Percentiles rank a stretch among this genome's conserved stretches.
phyloP scores from a whole-genome alignment of 2,797 vertebrate species.

The Hydrocynus forskahlii region DNA sequence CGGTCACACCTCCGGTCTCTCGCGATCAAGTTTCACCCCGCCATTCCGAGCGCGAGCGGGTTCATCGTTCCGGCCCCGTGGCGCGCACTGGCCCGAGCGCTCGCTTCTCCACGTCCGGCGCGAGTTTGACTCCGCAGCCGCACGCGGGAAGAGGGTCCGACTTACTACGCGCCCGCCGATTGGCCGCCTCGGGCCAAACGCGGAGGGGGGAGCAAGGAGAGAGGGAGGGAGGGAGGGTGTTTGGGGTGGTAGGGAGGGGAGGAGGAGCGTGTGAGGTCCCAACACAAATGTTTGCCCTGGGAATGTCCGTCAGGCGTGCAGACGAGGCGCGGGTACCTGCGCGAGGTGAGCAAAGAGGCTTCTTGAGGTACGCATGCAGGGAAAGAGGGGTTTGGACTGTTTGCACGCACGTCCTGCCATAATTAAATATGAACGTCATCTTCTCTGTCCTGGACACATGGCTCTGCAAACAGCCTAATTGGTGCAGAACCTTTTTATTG shows the following conservation, averaged over 20 bases:
- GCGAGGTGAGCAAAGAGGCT: slow-evolving; percentile 54
- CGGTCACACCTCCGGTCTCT: slow-evolving; percentile 85
- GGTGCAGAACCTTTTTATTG: neutral
- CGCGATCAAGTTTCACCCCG: slow-evolving; percentile 95
- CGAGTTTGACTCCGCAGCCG: slow-evolving; percentile 92
- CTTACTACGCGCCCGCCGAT: slow-evolving; percentile 78
- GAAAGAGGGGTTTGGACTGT: neutral
- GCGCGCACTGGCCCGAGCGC: slow-evolving; percentile 88
- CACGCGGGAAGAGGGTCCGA: slow-evolving; percentile 81
- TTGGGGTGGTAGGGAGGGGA: slow-evolving; percentile 38
- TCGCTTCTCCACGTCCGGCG: slow-evolving; percentile 86
- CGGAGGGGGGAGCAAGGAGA: slow-evolving; percentile 59
- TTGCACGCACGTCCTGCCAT: neutral
- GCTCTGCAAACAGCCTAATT: neutral
- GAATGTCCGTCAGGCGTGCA: slow-evolving; percentile 83
- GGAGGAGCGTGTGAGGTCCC: slow-evolving; percentile 80
- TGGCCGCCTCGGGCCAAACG: slow-evolving; percentile 72
- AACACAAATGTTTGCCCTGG: slow-evolving; percentile 74
- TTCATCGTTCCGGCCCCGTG: slow-evolving; percentile 80
- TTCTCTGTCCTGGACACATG: neutral
- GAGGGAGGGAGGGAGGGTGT: slow-evolving; percentile 81
- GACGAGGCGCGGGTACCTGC: slow-evolving; percentile 61
- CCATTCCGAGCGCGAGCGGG: slow-evolving; percentile 94
- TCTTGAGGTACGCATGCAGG: neutral
- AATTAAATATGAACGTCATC: neutral